Conservation (phyloP, 2,888 invertebrate species). For the Cetonia aurata region DNA sequence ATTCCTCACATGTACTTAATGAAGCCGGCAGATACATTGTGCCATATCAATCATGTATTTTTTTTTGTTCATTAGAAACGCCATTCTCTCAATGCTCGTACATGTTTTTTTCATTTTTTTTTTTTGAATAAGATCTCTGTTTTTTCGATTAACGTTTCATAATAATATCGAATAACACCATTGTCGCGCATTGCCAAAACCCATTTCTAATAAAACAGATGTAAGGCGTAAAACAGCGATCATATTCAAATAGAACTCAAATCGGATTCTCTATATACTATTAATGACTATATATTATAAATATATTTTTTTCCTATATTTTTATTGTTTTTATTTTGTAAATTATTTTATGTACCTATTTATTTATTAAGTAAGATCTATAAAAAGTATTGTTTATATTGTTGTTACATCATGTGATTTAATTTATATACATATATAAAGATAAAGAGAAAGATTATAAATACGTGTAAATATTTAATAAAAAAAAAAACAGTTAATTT, state of each 20-base stretch:
- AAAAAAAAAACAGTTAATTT: conserved; percentile 50
- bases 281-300: conserved; percentile 43
- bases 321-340: conserved; percentile 51
- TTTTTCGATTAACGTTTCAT: conserved; percentile 1
- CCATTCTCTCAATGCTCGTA: conserved; percentile 20
- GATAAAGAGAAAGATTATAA: conserved; percentile 45
- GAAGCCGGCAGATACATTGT: conserved; percentile 51
- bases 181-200: not conserved
- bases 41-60: conserved; percentile 52
- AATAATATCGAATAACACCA: not conserved
- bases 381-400: conserved; percentile 46
- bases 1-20: conserved; percentile 54
- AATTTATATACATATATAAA: conserved; percentile 46
- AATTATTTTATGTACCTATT: conserved; percentile 46
- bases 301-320: conserved; percentile 46
- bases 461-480: conserved; percentile 45
- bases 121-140: conserved; percentile 23
- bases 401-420: conserved; percentile 47
- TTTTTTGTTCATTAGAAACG: conserved; percentile 21
- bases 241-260: conserved; percentile 28
- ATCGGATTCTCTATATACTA: conserved; percentile 31
- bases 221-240: conserved; percentile 5
- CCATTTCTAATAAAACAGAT: not conserved
- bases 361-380: conserved; percentile 45
- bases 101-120: not conserved